Percentiles rank a stretch among this genome's conserved stretches.
Conservation (phyloP, 2,888 invertebrate genomes). For the Apoda limacodes region DNA sequence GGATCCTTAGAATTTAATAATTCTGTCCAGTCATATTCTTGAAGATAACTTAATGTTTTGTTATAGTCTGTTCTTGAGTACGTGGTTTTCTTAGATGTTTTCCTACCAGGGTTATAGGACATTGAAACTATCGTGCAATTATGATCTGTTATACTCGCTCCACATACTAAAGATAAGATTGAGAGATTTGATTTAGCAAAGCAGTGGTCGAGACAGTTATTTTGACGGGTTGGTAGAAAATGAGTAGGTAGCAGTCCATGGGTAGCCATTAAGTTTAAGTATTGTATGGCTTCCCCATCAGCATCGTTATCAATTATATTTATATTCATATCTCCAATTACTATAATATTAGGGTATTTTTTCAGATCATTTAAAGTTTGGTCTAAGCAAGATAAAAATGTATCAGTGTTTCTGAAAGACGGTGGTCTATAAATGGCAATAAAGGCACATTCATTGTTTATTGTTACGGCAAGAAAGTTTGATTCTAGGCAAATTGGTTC, state of each 20-base stretch:
- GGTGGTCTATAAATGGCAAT: conserved; percentile 7
- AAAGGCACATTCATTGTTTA: conserved; percentile 5
- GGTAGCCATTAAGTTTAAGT: conserved; percentile 5
- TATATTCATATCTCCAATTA: neutral
- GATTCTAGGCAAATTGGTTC: conserved; percentile 5
- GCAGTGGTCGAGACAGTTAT: conserved; percentile 5
- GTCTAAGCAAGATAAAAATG: conserved; percentile 4
- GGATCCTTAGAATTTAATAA: too few relatives aligned
- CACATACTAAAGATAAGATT: conserved; percentile 1
- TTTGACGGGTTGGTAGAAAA: conserved; percentile 2
- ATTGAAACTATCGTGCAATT: neutral
- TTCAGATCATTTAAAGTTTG: conserved; percentile 1
- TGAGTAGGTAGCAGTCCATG: conserved; percentile 6
- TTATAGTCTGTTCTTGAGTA: too few relatives aligned
- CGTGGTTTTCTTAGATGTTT: too few relatives aligned
- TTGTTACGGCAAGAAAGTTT: conserved; percentile 3
- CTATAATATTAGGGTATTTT: neutral
- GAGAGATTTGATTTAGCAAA: conserved; percentile 2
- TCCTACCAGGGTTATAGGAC: too few relatives aligned
- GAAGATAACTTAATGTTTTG: too few relatives aligned
- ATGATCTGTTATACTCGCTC: conserved; percentile 4
- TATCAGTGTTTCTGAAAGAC: conserved; percentile 2
- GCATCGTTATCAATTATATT: neutral
- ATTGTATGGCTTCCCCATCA: too few relatives aligned
- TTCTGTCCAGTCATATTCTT: too few relatives aligned